These are phyloP conservation scores for Troides oblongomaculatus DNA, from an alignment of 2,888 invertebrate species.

Conservation along the genomic window DNA sequence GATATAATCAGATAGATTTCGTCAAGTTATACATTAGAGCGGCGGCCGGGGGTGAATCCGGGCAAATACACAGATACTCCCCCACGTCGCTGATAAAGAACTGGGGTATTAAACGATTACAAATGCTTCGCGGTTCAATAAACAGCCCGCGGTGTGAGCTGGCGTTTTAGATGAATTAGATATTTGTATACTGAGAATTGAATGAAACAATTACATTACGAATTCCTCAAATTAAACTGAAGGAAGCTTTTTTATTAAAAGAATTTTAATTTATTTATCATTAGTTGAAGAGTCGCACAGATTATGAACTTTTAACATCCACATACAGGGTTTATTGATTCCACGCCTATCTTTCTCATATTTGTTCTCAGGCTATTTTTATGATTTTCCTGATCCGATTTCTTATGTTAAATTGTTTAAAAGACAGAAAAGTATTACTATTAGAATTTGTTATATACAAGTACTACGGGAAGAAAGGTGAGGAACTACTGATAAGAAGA, in stretches of 20 bases:
- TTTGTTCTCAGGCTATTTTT: no score
- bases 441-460: background rate
- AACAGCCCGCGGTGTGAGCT: constrained; percentile 65
- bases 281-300: no score
- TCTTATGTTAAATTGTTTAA: no score
- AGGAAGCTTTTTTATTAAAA: no score
- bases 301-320: no score
- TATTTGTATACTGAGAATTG: constrained; percentile 35
- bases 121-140: constrained; percentile 80
- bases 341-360: no score
- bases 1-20: constrained; percentile 70
- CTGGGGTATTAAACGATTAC: constrained; percentile 81
- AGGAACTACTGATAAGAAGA: constrained; percentile 58
- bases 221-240: background rate
- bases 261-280: no score
- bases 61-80: constrained; percentile 54
- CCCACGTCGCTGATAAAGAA: constrained; percentile 74
- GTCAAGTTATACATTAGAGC: constrained; percentile 66
- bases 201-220: background rate
- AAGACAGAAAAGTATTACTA: background rate
- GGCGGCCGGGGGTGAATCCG: constrained; percentile 54
- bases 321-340: no score
- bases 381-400: no score
- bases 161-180: constrained; percentile 69
- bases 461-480: constrained; percentile 46